Conservation (phyloP, 2,797 vertebrate genomes). For the Mormyrops attenuatus region DNA sequence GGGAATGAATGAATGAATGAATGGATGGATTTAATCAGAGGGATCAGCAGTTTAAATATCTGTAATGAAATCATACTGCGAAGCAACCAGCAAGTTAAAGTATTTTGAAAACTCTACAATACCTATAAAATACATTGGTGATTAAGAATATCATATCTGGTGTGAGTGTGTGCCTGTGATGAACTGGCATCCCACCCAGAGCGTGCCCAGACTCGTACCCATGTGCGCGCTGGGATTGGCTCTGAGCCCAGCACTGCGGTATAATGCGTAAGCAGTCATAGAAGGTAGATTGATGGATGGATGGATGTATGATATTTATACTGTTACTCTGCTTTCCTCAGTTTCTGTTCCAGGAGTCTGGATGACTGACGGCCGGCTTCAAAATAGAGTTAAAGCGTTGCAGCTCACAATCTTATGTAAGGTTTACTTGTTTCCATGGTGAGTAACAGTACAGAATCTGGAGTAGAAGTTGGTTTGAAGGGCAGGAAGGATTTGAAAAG, state of each 20-base stretch:
- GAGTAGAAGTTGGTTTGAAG: background rate
- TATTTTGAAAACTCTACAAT: background rate
- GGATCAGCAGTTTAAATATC: background rate
- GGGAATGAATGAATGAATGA: background rate
- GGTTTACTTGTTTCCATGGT: conserved; percentile 1
- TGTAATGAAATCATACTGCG: background rate
- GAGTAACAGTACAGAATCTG: background rate
- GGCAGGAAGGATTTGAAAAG: background rate
- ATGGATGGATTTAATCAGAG: background rate
- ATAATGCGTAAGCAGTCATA: background rate
- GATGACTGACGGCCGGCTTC: background rate
- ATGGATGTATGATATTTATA: background rate
- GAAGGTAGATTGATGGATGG: background rate
- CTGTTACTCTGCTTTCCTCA: background rate
- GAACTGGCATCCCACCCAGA: background rate
- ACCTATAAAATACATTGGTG: background rate
- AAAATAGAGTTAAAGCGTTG: background rate
- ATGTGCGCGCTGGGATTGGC: background rate
- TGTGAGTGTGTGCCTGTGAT: background rate
- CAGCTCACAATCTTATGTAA: background rate
- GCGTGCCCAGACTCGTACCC: background rate
- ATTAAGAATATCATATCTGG: background rate
- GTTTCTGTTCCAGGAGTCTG: background rate
- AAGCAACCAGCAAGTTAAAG: background rate
- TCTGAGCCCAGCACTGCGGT: background rate